Evolutionary conservation across 2,888 invertebrate species (phyloP), one percentile per base, ranked within the genome.

Genomic region (Calephelis perditalis): DNA sequence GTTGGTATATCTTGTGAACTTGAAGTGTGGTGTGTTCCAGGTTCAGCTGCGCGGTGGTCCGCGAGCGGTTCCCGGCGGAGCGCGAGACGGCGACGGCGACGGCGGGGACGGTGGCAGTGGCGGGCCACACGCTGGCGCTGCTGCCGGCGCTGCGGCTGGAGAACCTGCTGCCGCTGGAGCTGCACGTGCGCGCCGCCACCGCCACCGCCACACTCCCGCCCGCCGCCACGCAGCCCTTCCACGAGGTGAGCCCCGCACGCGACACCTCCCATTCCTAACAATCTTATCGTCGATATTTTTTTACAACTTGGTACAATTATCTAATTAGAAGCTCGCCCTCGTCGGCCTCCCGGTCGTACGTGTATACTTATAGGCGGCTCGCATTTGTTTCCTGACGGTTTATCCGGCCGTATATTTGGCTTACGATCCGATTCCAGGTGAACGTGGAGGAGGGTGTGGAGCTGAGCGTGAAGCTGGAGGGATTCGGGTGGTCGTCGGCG

Each of bases 161-260:
- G 67, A 99, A 99, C 91, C 92, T 99, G 64, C 92, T 99, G 59
- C 99, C 99, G 0, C 92, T 95, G 68, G 96, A 96, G 82, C 77
- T 97, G 63, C 88, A 92, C 60, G 96, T 92, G 73, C 92, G 92
- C 68, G 75, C 75, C 26, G 68, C 65, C 58, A 57, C 64, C 15
- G 61, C 62, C 8, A 64, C 81, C 60, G 77, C 90, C 77, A 70
- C 71, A 72, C 82, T 85, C 45, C 67, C 81, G 57, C 79, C 88
- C 40, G 83, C 81, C 0, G 79, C 88, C 74, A 76, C 84, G 61
- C 65, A 75, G 60, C 82, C 87, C 8, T 83, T 86, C 74, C 84
- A 85, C 63, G 82, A 87, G 81, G 85, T 86, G 6, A n/a, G 9
- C 12, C 11, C 26, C 1, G 26, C 26, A 26, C 4, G 4, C 26